These are phyloP conservation scores for Sebastes nivosus DNA, from an alignment of 2,797 vertebrate species.

Conservation along the genomic window DNA sequence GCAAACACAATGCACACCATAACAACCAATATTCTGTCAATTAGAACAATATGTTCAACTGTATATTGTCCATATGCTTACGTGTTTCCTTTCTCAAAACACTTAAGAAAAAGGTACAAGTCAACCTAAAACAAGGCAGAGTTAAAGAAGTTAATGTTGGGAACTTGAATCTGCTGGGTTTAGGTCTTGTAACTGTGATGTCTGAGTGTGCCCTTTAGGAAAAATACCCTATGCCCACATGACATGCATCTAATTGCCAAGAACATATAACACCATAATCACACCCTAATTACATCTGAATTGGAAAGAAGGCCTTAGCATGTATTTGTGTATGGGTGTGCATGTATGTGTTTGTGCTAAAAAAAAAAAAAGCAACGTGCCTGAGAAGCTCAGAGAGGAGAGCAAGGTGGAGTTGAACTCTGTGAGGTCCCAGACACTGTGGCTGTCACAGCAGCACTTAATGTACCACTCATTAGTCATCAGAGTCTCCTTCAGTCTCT, in stretches of 20 bases:
- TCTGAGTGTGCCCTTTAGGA: neutral
- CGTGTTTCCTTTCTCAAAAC: neutral
- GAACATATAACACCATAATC: conserved; percentile 43
- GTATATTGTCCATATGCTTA: neutral
- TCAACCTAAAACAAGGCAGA: conserved; percentile 12
- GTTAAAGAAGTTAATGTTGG: conserved; percentile 16
- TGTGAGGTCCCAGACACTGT: conserved; percentile 61
- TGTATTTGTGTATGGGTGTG: conserved; percentile 30
- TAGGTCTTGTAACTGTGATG: conserved; percentile 30
- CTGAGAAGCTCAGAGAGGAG: conserved; percentile 28
- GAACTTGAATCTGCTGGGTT: conserved; percentile 31
- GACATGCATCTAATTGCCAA: conserved; percentile 36
- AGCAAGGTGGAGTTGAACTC: conserved; percentile 56
- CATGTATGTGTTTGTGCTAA: conserved; percentile 19
- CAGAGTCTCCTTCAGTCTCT: conserved; percentile 55
- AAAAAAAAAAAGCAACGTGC: neutral
- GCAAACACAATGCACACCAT: neutral
- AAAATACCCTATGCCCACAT: conserved; percentile 32
- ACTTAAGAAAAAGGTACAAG: conserved; percentile 8
- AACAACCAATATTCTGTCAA: neutral
- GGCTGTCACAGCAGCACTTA: conserved; percentile 70
- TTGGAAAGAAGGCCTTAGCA: conserved; percentile 27
- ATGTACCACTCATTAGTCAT: conserved; percentile 72
- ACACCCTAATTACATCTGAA: conserved; percentile 52
- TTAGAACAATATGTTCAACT: neutral